phyloP scores from a whole-genome alignment of 2,113 vertebrate species.

The Tachysurus fulvidraco region DNA sequence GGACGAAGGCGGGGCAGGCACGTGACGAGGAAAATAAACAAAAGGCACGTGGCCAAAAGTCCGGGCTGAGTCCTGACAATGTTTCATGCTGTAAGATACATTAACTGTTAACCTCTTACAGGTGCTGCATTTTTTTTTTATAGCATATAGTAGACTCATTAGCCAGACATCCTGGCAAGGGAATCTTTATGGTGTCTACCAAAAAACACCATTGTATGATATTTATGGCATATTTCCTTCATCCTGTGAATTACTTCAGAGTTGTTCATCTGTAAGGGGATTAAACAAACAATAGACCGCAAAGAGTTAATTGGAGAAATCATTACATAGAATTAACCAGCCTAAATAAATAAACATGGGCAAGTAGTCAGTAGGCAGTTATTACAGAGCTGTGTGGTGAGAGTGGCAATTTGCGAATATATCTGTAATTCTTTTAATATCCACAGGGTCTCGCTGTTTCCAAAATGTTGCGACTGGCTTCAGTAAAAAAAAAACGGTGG shows the following conservation, averaged over 20 bases:
- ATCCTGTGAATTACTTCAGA: background rate
- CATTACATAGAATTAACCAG: background rate
- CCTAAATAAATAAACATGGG: background rate
- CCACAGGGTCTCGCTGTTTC: background rate
- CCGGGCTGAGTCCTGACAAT: too few species aligned
- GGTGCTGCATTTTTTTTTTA: background rate
- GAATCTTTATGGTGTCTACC: background rate
- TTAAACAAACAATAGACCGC: background rate
- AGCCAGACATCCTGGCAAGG: background rate
- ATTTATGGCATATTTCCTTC: background rate
- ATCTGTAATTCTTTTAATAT: background rate
- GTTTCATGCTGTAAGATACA: background rate
- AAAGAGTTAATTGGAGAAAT: background rate
- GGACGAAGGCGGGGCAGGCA: too few species aligned
- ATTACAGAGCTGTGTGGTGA: background rate
- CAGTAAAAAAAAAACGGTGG: background rate
- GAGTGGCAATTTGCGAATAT: background rate
- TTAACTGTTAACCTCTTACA: background rate
- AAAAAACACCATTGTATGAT: background rate
- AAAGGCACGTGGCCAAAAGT: too few species aligned
- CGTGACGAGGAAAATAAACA: too few species aligned
- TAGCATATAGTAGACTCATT: background rate
- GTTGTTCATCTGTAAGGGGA: background rate
- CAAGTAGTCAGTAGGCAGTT: background rate
- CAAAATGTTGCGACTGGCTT: background rate